Base-by-base conservation (phyloP, 1,140 invertebrate species). In the Druon quercuslanigerum region DNA sequence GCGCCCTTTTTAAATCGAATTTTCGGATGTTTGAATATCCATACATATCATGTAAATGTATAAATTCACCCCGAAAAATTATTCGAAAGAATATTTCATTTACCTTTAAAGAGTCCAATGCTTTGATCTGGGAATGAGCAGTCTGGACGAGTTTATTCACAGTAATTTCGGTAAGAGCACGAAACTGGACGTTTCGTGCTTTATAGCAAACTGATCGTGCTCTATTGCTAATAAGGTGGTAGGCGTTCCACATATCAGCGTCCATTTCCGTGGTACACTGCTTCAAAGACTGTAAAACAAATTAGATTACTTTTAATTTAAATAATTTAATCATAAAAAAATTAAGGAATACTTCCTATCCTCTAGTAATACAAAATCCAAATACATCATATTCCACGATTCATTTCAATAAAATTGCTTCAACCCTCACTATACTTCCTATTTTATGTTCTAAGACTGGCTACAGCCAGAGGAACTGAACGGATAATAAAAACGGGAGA, bases 221-320 rank as follows among this genome's bases (percentile, higher is more conserved):
- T 86, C 95, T 87, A 82, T 95, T 95, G 75, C 92, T 93, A 87
- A 96, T 94, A 73, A 95, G 91, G 85, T 95, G 94, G 84, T 95
- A 96, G 8, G 93, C 92, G 87, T 95, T 95, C 95, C 95, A 95
- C 40, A 93, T 94, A 82, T 94, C 93, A 40, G 92, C 85, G 87
- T 95, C 94, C 94, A 96, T 96, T 17, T 92, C 85, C 9, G 86
- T 92, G 16, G 94, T 96, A 86, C 95, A 96, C 71, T 94, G 93
- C 82, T 89, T 91, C 52, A 94, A 79, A 13, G 90, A 88, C 93
- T 94, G 80, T 74, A 80, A 86, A 77, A 79, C 74, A 51, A 33
- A 56, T 60, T 12, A 9, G 13, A 57, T 17, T 57, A 20, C 1
- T 57, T 57, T 57, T 0, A 14, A 46, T 9, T 46, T 46, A 33